Evolutionary conservation across 2,113 vertebrate species (phyloP).

Genomic region (Cyrtonyx montezumae): DNA sequence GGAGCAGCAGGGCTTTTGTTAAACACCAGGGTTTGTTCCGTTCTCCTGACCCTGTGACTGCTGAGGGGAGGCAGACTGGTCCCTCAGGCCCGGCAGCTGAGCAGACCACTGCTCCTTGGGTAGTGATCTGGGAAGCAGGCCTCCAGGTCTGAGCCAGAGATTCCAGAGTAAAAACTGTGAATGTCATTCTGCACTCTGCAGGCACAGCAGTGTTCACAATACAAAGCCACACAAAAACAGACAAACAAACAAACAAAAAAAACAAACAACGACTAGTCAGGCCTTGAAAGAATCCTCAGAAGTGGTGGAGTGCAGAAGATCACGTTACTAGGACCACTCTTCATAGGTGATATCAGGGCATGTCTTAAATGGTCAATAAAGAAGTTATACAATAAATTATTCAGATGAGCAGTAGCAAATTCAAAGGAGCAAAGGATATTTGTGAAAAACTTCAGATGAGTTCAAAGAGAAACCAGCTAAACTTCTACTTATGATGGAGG

Average conservation of each 20-base stretch:
- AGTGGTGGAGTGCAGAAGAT: not conserved
- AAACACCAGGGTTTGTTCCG: not conserved
- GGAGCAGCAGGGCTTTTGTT: too few species aligned
- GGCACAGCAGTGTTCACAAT: not conserved
- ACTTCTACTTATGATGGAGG: not conserved
- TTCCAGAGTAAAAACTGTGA: not conserved
- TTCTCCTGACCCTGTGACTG: not conserved
- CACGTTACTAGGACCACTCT: not conserved
- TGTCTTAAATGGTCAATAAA: not conserved
- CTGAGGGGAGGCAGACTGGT: not conserved
- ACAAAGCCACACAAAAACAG: not conserved
- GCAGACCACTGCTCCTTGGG: not conserved
- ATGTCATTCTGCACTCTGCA: not conserved
- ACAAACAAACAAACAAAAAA: too few species aligned
- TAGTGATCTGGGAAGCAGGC: not conserved
- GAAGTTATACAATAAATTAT: not conserved
- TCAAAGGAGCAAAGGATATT: not conserved
- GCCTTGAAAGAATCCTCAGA: not conserved
- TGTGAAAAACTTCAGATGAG: not conserved
- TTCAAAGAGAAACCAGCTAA: not conserved
- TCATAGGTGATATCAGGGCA: not conserved
- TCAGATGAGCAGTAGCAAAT: not conserved
- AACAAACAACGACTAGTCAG: not conserved
- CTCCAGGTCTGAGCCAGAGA: not conserved
- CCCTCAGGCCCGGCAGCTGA: not conserved